These are phyloP conservation scores for Andinoacara biseriatus DNA, from an alignment of 2,113 vertebrate genomes.

Conservation along the genomic window DNA sequence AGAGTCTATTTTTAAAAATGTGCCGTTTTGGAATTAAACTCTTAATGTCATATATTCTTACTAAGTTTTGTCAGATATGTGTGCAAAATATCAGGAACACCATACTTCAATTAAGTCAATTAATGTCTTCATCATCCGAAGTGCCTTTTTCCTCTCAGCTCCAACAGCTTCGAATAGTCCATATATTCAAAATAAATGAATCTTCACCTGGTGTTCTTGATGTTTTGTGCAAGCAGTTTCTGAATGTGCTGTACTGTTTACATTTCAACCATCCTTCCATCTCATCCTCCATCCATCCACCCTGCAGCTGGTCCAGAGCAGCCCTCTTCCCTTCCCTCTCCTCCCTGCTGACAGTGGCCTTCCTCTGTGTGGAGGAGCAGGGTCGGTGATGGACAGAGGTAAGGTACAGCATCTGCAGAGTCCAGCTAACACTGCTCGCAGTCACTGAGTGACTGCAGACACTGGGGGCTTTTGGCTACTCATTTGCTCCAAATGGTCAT, in stretches of 20 bases:
- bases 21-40: slow-evolving; percentile 35
- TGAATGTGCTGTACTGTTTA: neutral
- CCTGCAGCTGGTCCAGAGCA: slow-evolving; percentile 60
- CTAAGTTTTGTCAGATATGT: slow-evolving; percentile 7
- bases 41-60: slow-evolving; percentile 3
- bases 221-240: neutral
- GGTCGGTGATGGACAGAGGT: slow-evolving; percentile 67
- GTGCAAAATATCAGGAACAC: slow-evolving; percentile 10
- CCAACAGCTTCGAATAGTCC: neutral
- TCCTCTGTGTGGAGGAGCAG: slow-evolving; percentile 51
- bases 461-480: neutral
- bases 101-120: neutral
- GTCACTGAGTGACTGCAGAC: neutral
- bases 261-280: slow-evolving; percentile 36
- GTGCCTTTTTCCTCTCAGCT: neutral
- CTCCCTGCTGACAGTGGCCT: slow-evolving; percentile 40
- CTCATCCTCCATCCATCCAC: slow-evolving; percentile 15
- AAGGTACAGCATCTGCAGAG: slow-evolving; percentile 1
- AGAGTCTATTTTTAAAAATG: neutral
- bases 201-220: neutral
- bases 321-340: slow-evolving; percentile 39
- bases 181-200: neutral
- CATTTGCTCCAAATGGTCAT: neutral
- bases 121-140: neutral
- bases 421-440: neutral